Evolutionary conservation across 2,888 invertebrate species (phyloP).

Genomic region (Habrosyne pyritoides): DNA sequence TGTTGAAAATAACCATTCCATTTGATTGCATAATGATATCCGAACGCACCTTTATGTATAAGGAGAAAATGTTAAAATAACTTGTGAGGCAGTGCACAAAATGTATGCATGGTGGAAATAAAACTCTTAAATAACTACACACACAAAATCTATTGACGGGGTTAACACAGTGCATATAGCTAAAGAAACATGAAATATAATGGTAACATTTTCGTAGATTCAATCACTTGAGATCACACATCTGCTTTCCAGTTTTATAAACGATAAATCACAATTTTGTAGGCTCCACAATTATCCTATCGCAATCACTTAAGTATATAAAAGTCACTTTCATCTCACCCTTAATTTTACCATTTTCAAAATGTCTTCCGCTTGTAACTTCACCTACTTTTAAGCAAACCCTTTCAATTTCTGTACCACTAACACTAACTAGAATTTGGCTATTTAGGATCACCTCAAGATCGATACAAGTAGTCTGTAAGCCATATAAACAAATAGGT

Average conservation of each 20-base stretch:
- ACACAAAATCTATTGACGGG: slow-evolving; percentile 39
- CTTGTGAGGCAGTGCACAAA: slow-evolving; percentile 63
- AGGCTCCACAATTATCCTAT: slow-evolving; percentile 59
- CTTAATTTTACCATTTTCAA: slow-evolving; percentile 12
- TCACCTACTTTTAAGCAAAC: slow-evolving; percentile 38
- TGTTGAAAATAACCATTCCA: slow-evolving; percentile 6
- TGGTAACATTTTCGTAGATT: slow-evolving; percentile 51
- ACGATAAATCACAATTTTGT: slow-evolving; percentile 69
- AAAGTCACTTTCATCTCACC: slow-evolving; percentile 39
- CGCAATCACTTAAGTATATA: slow-evolving; percentile 42
- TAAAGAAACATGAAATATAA: slow-evolving; percentile 38
- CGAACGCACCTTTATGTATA: slow-evolving; percentile 32
- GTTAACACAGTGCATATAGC: slow-evolving; percentile 39
- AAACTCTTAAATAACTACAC: slow-evolving; percentile 44
- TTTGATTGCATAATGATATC: slow-evolving; percentile 24
- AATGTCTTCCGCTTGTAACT: slow-evolving; percentile 16
- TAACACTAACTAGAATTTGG: slow-evolving; percentile 58
- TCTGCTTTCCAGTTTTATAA: slow-evolving; percentile 51
- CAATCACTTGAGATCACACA: slow-evolving; percentile 73
- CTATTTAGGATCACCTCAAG: slow-evolving; percentile 52
- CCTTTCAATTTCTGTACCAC: slow-evolving; percentile 33
- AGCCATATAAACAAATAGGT: slow-evolving; percentile 58
- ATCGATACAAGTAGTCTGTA: slow-evolving; percentile 42
- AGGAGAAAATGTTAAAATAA: slow-evolving; percentile 43
- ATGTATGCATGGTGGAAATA: slow-evolving; percentile 41